Evolutionary conservation across 2,888 invertebrate genomes (phyloP), one percentile per base, ranked within the genome.

Genomic region (Drosophila mayaguana): DNA sequence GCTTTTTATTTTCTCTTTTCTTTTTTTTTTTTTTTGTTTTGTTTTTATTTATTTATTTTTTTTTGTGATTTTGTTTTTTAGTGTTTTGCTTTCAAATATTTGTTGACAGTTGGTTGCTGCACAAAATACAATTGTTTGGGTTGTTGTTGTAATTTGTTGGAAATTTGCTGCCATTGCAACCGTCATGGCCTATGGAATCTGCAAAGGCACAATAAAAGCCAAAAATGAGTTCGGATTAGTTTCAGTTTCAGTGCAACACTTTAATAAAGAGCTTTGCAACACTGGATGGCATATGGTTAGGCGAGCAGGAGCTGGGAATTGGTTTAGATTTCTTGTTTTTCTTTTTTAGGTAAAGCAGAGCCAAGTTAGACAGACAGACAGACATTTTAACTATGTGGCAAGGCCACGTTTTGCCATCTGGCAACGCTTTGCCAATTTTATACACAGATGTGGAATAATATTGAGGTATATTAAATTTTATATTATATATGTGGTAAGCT

Each of bases 151-250:
- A 88, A 74, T 89, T 88, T 89, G 78, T 80, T 88, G 84, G 87
- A 89, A 91, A 89, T 80, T 90, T 90, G 82, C 81, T 86, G 90
- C 92, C 92, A 92, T 93, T 93, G 92, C 94, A 95, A 95, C 94
- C 95, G 95, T 96, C 96, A 96, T 95, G 96, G 95, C 95, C 95
- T 95, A 94, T 96, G 96, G 94, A 95, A 96, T 94, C 96, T 96
- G 94, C 28, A 89, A 57, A 57, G 25, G 45, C 40, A 62, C 12
- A 46, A 48, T 8, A 22, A 14, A 22, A 2, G 9, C n/a, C 50
- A 55, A 54, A 68, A 59, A 73, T 72, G 78, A 80, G 71, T 75
- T 78, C 12, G 28, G 72, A 83, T 83, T 83, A 83, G 87, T 80
- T 87, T 81, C 61, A 36, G 50, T 40, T 59, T 25, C 45, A 4